Conservation (phyloP, 2,888 invertebrate genomes). For the Zelleria hepariella region DNA sequence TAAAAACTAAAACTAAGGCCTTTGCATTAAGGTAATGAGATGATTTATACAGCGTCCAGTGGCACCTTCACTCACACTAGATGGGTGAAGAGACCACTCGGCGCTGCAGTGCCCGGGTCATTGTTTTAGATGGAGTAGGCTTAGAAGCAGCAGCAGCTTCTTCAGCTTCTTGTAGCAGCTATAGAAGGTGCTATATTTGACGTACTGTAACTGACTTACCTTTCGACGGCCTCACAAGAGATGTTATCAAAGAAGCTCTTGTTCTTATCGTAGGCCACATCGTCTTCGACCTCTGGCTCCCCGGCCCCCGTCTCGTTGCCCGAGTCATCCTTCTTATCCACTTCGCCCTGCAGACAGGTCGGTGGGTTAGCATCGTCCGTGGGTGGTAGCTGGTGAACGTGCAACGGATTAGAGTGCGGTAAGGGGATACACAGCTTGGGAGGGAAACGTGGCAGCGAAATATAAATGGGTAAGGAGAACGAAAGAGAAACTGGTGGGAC, state of each 20-base stretch:
- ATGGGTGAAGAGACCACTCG: no score
- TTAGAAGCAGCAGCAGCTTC: no score
- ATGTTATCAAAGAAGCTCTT: conserved; percentile 99
- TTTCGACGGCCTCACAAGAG: conserved; percentile 97
- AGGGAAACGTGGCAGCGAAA: background rate
- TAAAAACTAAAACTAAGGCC: no score
- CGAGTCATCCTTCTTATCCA: conserved; percentile 90
- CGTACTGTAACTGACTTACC: conserved; percentile 71
- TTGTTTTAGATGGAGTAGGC: no score
- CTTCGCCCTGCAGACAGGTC: conserved; percentile 40
- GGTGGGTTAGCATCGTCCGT: background rate
- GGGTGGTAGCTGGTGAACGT: background rate
- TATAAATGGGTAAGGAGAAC: background rate
- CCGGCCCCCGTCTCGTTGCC: conserved; percentile 92
- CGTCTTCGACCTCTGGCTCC: conserved; percentile 84
- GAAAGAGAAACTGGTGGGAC: background rate
- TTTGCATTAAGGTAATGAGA: no score
- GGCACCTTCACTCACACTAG: no score
- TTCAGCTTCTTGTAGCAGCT: no score
- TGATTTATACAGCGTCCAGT: no score
- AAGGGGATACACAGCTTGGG: background rate
- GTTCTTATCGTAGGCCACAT: conserved; percentile 92
- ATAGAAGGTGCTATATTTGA: no score
- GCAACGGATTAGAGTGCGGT: background rate
- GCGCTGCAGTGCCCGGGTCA: no score